These are phyloP conservation scores for Oscheius myriophilus DNA, from an alignment of 2,888 invertebrate species.

Conservation along the genomic window DNA sequence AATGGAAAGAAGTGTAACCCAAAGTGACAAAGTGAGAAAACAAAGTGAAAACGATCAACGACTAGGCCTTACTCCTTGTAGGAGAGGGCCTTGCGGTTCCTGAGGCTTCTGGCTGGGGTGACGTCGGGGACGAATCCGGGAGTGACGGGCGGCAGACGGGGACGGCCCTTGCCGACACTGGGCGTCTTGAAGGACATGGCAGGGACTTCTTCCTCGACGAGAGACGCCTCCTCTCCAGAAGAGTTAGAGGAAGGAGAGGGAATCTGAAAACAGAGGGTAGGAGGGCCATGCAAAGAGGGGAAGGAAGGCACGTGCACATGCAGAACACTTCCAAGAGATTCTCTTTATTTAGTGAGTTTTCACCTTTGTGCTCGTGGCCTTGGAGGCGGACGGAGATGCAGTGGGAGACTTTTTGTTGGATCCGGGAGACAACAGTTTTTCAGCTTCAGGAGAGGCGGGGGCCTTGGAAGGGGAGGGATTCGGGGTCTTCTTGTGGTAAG, in stretches of 20 bases:
- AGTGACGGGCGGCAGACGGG: too few species aligned
- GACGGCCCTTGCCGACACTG: too few species aligned
- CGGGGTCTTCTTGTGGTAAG: background rate
- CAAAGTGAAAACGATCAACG: too few species aligned
- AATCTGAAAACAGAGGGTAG: background rate
- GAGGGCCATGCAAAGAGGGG: background rate
- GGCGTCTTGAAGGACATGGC: background rate
- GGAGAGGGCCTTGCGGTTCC: background rate
- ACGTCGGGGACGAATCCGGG: too few species aligned
- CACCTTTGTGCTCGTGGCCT: slow-evolving; percentile 18
- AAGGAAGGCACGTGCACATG: background rate
- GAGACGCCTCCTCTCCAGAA: background rate
- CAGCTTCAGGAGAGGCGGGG: background rate
- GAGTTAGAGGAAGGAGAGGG: background rate
- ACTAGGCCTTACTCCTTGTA: slow-evolving; percentile 2
- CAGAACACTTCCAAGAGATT: too few species aligned
- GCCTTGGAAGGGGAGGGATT: slow-evolving; percentile 1
- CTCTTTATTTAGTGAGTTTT: slow-evolving; percentile 13
- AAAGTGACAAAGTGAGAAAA: too few species aligned
- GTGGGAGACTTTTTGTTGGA: background rate
- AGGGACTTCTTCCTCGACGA: background rate
- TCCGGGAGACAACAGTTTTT: background rate
- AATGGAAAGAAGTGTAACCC: too few species aligned
- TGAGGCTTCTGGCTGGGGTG: background rate
- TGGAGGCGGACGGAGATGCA: background rate